Percentiles rank a stretch among this genome's conserved stretches.
These are phyloP conservation scores for Malurus elegans DNA, from an alignment of 2,113 vertebrate species.

Conservation along the genomic window DNA sequence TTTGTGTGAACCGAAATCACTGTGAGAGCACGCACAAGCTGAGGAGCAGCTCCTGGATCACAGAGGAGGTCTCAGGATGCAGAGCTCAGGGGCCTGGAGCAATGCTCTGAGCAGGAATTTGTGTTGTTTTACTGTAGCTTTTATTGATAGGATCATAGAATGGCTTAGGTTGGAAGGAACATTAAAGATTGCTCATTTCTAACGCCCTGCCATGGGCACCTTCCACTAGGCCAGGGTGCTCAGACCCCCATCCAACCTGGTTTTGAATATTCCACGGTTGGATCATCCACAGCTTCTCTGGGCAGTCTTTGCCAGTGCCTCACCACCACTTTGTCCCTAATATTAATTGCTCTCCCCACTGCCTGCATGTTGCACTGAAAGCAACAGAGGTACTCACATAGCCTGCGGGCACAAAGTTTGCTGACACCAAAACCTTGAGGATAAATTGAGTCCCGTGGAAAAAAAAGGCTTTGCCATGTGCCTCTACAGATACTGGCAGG, in stretches of 20 bases:
- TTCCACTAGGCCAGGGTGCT: background rate
- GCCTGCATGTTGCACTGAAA: background rate
- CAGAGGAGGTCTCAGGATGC: background rate
- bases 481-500: background rate
- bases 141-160: background rate
- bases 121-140: rapidly evolving
- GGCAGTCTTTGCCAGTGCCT: background rate
- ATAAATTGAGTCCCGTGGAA: background rate
- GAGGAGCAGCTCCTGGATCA: rapidly evolving
- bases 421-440: background rate
- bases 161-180: background rate
- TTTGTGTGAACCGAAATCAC: background rate
- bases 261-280: background rate
- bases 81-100: background rate
- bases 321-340: background rate
- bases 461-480: background rate
- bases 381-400: background rate
- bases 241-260: background rate
- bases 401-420: background rate
- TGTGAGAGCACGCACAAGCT: background rate
- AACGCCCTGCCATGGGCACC: background rate
- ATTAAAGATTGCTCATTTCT: background rate
- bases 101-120: background rate
- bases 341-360: background rate
- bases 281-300: background rate